Conservation (phyloP, 2,113 vertebrate species). For the Triplophysa rosa region DNA sequence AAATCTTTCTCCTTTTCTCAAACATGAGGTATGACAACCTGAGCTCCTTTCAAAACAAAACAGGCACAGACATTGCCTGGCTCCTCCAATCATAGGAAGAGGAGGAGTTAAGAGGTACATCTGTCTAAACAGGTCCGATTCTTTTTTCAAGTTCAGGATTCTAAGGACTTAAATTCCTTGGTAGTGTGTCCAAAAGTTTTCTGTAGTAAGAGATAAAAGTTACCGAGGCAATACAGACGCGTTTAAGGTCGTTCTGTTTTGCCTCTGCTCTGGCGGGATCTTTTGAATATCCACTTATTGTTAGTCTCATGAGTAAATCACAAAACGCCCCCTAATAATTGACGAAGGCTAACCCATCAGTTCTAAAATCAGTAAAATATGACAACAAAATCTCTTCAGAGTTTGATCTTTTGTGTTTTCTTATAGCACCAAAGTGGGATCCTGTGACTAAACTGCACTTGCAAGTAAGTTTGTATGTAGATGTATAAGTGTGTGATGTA, state of each 20-base stretch:
- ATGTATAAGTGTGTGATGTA: constrained; percentile 69
- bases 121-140: constrained; percentile 44
- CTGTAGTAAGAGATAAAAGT: constrained; percentile 32
- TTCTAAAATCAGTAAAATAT: constrained; percentile 39
- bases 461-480: constrained; percentile 64
- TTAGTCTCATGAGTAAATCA: constrained; percentile 16
- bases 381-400: constrained; percentile 55
- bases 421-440: constrained; percentile 76
- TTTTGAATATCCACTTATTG: constrained; percentile 19
- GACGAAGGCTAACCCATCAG: constrained; percentile 8
- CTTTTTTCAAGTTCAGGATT: constrained; percentile 42
- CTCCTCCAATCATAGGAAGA: constrained; percentile 38
- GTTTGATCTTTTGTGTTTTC: constrained; percentile 61
- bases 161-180: constrained; percentile 34
- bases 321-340: constrained; percentile 30
- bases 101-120: constrained; percentile 42
- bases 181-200: constrained; percentile 31
- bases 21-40: constrained; percentile 59
- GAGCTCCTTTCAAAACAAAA: constrained; percentile 50
- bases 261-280: constrained; percentile 24
- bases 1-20: constrained; percentile 47
- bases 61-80: constrained; percentile 40
- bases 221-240: background rate
- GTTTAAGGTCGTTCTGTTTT: constrained; percentile 2
- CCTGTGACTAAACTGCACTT: constrained; percentile 53